These are phyloP conservation scores for Calliopum simillimum DNA, from an alignment of 2,888 invertebrate genomes.

Conservation along the genomic window DNA sequence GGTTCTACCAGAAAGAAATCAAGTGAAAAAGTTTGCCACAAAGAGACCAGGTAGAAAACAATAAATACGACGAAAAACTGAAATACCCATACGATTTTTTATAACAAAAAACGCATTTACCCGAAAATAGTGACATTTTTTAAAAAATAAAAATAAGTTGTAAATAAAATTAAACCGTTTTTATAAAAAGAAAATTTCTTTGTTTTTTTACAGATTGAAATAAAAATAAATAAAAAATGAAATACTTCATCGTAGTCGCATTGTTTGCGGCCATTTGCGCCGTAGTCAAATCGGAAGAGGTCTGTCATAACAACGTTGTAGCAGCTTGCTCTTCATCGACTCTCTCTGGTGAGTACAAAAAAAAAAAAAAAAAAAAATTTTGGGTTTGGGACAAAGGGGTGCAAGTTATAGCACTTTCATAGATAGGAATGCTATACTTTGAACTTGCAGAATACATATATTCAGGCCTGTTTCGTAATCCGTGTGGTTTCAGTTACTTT, in stretches of 20 bases:
- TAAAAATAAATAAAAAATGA: slow-evolving; percentile 36
- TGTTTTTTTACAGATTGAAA: slow-evolving; percentile 1
- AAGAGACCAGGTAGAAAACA: slow-evolving; percentile 17
- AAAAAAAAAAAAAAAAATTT: background rate
- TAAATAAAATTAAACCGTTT: background rate
- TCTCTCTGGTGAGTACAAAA: slow-evolving; percentile 54
- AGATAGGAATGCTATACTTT: background rate
- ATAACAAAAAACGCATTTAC: slow-evolving; percentile 1
- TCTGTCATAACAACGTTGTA: slow-evolving; percentile 74
- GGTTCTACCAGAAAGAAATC: slow-evolving; percentile 28
- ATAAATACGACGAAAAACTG: background rate
- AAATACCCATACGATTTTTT: slow-evolving; percentile 11
- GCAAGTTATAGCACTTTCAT: background rate
- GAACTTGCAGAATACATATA: no score
- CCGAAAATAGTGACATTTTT: background rate
- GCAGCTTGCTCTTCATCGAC: slow-evolving; percentile 67
- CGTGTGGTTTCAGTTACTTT: no score
- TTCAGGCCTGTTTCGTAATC: no score
- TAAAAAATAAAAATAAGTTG: background rate
- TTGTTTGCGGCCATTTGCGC: slow-evolving; percentile 68
- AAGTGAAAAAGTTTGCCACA: background rate
- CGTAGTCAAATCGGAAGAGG: slow-evolving; percentile 64
- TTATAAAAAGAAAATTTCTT: slow-evolving; percentile 11
- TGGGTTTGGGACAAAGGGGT: background rate
- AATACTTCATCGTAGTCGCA: slow-evolving; percentile 68